These are phyloP conservation scores for Drosophila bocqueti DNA, from an alignment of 1,140 invertebrate genomes.

Conservation along the genomic window DNA sequence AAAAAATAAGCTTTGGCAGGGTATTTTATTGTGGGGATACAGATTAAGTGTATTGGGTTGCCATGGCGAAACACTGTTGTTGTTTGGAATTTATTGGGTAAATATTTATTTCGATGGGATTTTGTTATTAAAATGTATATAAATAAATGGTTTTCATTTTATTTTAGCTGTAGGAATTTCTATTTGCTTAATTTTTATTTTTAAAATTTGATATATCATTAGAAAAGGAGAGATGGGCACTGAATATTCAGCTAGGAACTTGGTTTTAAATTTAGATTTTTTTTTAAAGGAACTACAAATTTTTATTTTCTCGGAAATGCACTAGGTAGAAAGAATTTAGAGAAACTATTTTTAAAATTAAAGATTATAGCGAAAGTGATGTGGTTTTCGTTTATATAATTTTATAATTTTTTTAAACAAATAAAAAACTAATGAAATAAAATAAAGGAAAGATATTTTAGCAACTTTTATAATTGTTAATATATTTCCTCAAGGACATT, in stretches of 20 bases:
- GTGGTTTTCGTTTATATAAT: neutral
- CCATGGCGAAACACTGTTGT: neutral
- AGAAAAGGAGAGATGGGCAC: neutral
- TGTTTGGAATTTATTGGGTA: no score
- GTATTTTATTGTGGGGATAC: conserved; percentile 4
- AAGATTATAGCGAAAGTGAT: neutral
- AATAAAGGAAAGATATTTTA: neutral
- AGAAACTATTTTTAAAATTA: neutral
- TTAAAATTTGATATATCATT: neutral
- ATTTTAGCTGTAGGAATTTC: neutral
- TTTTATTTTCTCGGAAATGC: neutral
- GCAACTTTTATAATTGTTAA: neutral
- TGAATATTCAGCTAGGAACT: neutral
- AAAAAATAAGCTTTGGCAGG: conserved; percentile 29
- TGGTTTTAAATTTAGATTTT: no score
- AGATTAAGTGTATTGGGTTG: neutral
- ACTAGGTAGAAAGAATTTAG: no score
- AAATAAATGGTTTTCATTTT: neutral
- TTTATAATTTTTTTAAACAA: neutral
- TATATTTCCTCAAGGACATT: neutral
- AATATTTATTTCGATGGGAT: neutral
- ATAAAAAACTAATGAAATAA: neutral
- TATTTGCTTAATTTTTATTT: neutral
- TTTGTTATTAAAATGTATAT: neutral
- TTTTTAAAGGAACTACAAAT: no score